phyloP scores from a whole-genome alignment of 2,888 invertebrate species.

The Rotaria sp. region DNA sequence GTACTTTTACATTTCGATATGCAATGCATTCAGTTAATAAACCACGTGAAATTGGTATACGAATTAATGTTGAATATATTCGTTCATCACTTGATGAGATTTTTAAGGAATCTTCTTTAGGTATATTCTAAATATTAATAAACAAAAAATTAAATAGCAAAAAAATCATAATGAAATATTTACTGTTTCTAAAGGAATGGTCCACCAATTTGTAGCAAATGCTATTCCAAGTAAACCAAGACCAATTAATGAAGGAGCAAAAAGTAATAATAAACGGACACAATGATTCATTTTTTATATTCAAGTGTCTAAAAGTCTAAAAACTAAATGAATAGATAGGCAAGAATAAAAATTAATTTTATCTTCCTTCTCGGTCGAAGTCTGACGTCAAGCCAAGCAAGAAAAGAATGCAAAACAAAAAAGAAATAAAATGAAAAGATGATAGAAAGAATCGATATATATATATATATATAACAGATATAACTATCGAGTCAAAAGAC shows the following conservation, averaged over 20 bases:
- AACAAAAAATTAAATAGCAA: neutral
- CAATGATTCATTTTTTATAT: neutral
- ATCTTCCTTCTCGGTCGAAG: neutral
- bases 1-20: neutral
- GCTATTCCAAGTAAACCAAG: neutral
- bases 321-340: neutral
- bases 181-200: neutral
- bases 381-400: neutral
- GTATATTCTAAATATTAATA: neutral
- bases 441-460: neutral
- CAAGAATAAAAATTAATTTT: neutral
- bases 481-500: no score
- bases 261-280: neutral
- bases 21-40: neutral
- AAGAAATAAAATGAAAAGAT: neutral
- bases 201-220: constrained; percentile 28
- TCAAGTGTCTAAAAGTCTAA: neutral
- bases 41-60: neutral
- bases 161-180: neutral
- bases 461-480: neutral
- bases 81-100: neutral
- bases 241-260: neutral
- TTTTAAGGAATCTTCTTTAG: neutral
- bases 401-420: neutral
- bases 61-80: neutral